Evolutionary conservation across 2,888 invertebrate genomes (phyloP).

Genomic region (Stictocephala bisonia): DNA sequence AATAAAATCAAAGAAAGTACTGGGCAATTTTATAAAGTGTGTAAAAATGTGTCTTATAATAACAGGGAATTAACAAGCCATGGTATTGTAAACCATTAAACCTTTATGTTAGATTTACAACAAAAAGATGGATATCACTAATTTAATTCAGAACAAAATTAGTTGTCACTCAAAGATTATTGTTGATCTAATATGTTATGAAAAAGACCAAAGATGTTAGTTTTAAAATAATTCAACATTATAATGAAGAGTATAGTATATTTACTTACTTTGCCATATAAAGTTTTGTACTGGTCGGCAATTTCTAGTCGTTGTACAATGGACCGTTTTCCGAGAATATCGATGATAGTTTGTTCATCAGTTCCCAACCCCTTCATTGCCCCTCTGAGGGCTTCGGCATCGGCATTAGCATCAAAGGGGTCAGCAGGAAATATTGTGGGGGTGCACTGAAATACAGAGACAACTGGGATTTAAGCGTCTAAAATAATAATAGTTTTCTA

Average conservation of each 20-base stretch:
- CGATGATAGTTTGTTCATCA: constrained; percentile 67
- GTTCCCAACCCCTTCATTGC: constrained; percentile 96
- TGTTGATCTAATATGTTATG: no score
- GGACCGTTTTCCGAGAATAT: constrained; percentile 67
- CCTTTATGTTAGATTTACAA: no score
- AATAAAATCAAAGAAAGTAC: no score
- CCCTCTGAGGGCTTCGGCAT: constrained; percentile 85
- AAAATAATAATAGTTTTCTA: no score
- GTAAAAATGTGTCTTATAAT: no score
- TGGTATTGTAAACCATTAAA: no score
- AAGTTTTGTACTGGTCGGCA: constrained; percentile 66
- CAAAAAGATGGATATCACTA: no score
- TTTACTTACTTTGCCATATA: constrained; percentile 68
- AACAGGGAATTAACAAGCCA: no score
- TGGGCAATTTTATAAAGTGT: no score
- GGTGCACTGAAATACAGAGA: constrained; percentile 75
- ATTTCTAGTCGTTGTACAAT: constrained; percentile 68
- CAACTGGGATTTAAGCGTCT: no score
- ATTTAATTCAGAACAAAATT: no score
- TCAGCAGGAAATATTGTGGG: constrained; percentile 90
- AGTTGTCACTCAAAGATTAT: no score
- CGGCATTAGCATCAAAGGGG: constrained; percentile 87
- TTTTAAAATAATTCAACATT: neutral
- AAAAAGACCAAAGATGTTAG: neutral
- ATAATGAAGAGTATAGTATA: neutral